Evolutionary conservation across 2,888 invertebrate genomes (phyloP).

Genomic region (Anthrax anthrax): DNA sequence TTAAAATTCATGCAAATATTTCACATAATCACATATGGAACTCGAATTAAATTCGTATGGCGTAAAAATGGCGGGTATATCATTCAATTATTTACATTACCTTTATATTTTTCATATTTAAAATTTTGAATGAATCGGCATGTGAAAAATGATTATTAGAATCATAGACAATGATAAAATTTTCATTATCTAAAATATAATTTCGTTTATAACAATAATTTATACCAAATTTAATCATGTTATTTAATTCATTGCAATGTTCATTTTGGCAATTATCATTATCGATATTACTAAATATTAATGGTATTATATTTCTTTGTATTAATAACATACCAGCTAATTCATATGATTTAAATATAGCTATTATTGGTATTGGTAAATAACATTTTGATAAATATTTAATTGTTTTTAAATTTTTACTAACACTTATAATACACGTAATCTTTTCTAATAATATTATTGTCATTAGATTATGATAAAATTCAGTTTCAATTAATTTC

Average conservation of each 20-base stretch:
- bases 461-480: neutral
- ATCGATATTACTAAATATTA: neutral
- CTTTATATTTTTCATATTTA: neutral
- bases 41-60: too few species aligned
- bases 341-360: neutral
- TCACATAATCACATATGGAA: too few species aligned
- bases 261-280: too few species aligned
- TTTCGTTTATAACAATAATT: conserved; percentile 1
- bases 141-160: conserved; percentile 3
- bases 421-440: conserved; percentile 6
- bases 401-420: conserved; percentile 5
- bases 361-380: conserved; percentile 6
- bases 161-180: conserved; percentile 7
- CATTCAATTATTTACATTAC: too few species aligned
- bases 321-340: conserved; percentile 3
- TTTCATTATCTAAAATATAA: neutral
- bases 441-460: neutral
- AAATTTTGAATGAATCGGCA: conserved; percentile 6
- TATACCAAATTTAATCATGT: conserved; percentile 1
- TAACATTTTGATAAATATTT: conserved; percentile 2
- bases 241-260: conserved; percentile 1
- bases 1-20: too few species aligned
- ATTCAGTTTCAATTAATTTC: neutral
- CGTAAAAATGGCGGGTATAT: too few species aligned
- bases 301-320: conserved; percentile 5